Base-by-base conservation (phyloP, 2,113 vertebrate species). In the Dasyprocta punctata region DNA sequence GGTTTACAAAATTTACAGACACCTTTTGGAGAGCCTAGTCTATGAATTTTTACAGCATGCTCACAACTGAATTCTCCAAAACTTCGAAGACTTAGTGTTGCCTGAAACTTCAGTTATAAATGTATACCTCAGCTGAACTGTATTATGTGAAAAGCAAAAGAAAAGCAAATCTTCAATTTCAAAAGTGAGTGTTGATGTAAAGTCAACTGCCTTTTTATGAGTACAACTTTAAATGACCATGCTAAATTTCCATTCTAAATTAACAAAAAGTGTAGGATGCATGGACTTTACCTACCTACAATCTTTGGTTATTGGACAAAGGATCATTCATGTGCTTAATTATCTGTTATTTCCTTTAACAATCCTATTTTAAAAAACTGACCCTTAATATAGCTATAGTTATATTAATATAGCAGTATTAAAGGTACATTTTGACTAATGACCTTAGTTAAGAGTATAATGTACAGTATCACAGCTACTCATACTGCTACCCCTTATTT, bases 321-420 rank as follows among this genome's bases (percentile, higher is more conserved):
- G 44, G 87, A 89, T 16, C 71, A 28, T 28, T 80, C 16, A 82
- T 52, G 78, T 16, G 6, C 24, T 63, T 86, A 87, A 90, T 28
- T 47, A 58, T 47, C 16, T 67, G 83, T 85, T 49, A 90, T 41
- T 88, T 90, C 38, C 8, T 63, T 85, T 69, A 91, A 52, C 33
- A 80, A 44, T 86, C 17, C 33, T 78, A 85, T 61, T 54, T 82
- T 83, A 81, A 96, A 58, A 61, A 85, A 95, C 22, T 52, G 80
- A 20, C n/a, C 44, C 44, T 71, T 83, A 61, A 85, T 65, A 52
- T 14, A 44, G 30, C n/a, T 65, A 47, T 12, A 30, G 7, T 41
- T 65, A 65, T 47, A n/a, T 26, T 38, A 90, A 69, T 78, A 61
- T 36, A 88, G n/a, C 26, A 65, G n/a, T 20, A 71, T 33, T 78